Evolutionary conservation across 2,888 invertebrate genomes (phyloP).

Genomic region (Scaptomyza caliginosa): DNA sequence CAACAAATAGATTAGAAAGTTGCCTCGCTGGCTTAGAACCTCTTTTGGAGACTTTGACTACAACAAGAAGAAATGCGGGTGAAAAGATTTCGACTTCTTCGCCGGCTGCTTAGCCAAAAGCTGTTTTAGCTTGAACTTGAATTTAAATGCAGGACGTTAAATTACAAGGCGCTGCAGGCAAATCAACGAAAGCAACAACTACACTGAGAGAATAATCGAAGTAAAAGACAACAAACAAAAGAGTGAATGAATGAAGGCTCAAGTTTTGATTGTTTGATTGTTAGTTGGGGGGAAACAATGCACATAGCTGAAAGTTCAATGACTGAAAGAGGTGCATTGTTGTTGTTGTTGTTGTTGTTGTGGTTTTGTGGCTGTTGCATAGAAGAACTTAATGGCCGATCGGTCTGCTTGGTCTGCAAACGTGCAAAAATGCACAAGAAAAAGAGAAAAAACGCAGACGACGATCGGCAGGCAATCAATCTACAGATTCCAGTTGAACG

Average conservation of each 20-base stretch:
- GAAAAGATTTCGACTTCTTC: slow-evolving; percentile 1
- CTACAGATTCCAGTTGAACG: slow-evolving; percentile 70
- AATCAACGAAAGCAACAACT: slow-evolving; percentile 50
- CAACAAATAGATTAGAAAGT: slow-evolving; percentile 54
- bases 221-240: slow-evolving; percentile 23
- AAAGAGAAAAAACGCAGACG: slow-evolving; percentile 32
- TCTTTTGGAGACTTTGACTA: not conserved
- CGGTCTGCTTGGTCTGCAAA: slow-evolving; percentile 35
- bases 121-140: slow-evolving; percentile 71
- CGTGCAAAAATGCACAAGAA: slow-evolving; percentile 73
- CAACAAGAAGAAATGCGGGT: slow-evolving; percentile 26
- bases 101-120: slow-evolving; percentile 21
- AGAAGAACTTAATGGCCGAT: slow-evolving; percentile 47
- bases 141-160: slow-evolving; percentile 49
- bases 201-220: not conserved
- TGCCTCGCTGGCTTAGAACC: slow-evolving; percentile 18
- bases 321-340: slow-evolving; percentile 67
- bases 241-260: slow-evolving; percentile 51
- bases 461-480: slow-evolving; percentile 78
- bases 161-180: slow-evolving; percentile 59
- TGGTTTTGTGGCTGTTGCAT: slow-evolving; percentile 38
- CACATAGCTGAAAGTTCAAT: slow-evolving; percentile 78
- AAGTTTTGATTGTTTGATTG: slow-evolving; percentile 16
- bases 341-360: slow-evolving; percentile 25
- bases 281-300: slow-evolving; percentile 8